phyloP scores from a whole-genome alignment of 2,797 vertebrate species.

The Simalia tracyae region DNA sequence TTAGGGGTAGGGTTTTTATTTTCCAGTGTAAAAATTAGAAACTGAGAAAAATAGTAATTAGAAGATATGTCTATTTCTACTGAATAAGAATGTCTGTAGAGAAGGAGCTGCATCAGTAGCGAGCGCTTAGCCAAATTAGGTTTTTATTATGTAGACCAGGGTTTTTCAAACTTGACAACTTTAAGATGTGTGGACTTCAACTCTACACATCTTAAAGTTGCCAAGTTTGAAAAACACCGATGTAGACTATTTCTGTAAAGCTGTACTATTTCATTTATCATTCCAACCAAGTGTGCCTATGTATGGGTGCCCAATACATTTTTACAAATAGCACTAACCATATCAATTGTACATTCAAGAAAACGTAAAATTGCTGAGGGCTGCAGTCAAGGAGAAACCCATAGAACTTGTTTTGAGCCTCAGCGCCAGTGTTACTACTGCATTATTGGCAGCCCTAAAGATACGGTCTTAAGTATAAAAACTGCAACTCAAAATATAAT shows the following conservation, averaged over 20 bases:
- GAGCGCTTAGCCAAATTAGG: not conserved
- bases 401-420: slow-evolving; percentile 9
- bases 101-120: not conserved
- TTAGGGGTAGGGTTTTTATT: too few species aligned
- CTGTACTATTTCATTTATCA: not conserved
- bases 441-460: slow-evolving; percentile 31
- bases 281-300: not conserved
- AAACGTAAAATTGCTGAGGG: not conserved
- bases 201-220: too few species aligned
- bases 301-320: not conserved
- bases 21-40: too few species aligned
- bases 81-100: not conserved
- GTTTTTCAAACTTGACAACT: too few species aligned
- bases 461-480: not conserved
- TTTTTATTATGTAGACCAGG: not conserved
- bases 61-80: too few species aligned
- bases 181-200: too few species aligned
- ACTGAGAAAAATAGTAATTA: not conserved
- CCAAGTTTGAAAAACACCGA: not conserved
- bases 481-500: slow-evolving; percentile 28
- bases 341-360: not conserved
- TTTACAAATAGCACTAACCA: not conserved
- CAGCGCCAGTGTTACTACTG: slow-evolving; percentile 1
- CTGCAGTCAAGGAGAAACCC: not conserved
- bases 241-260: not conserved